Evolutionary conservation across 1,140 invertebrate species (phyloP).

Genomic region (Papilio polytes): DNA sequence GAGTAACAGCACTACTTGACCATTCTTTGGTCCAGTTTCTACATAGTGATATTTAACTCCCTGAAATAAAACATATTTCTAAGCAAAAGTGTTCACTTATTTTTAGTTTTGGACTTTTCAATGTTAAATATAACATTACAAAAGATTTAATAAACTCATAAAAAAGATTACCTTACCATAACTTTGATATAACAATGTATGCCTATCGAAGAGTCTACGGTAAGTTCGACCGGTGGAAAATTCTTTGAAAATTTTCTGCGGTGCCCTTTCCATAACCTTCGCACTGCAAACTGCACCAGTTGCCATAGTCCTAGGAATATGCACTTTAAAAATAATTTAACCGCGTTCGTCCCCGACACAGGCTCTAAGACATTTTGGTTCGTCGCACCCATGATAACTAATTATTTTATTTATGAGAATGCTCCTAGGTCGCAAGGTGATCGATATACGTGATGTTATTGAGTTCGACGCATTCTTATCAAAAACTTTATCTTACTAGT

Average conservation of each 20-base stretch:
- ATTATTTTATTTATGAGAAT: slow-evolving; percentile 2
- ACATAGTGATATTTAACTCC: slow-evolving; percentile 79
- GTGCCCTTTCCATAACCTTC: slow-evolving; percentile 75
- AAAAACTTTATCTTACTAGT: slow-evolving; percentile 35
- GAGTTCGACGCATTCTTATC: slow-evolving; percentile 40
- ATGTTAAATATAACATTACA: not conserved
- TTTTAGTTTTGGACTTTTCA: slow-evolving; percentile 20
- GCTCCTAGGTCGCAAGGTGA: slow-evolving; percentile 26
- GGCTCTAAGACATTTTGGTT: slow-evolving; percentile 62
- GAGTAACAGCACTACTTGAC: slow-evolving; percentile 64
- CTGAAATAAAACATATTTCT: slow-evolving; percentile 51
- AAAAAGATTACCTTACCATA: slow-evolving; percentile 55
- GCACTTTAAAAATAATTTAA: slow-evolving; percentile 66
- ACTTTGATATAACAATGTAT: slow-evolving; percentile 78
- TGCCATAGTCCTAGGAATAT: slow-evolving; percentile 72
- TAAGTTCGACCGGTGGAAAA: slow-evolving; percentile 63
- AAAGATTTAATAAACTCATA: no score
- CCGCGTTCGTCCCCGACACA: slow-evolving; percentile 69
- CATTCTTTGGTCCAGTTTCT: slow-evolving; percentile 68
- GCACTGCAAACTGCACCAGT: slow-evolving; percentile 62
- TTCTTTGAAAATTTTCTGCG: slow-evolving; percentile 62
- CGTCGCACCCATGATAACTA: slow-evolving; percentile 60
- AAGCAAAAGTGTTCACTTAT: not conserved
- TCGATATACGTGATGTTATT: slow-evolving; percentile 38
- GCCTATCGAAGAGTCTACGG: slow-evolving; percentile 72